Conservation (phyloP, 2,888 invertebrate species). For the Nasonovia ribisnigri region DNA sequence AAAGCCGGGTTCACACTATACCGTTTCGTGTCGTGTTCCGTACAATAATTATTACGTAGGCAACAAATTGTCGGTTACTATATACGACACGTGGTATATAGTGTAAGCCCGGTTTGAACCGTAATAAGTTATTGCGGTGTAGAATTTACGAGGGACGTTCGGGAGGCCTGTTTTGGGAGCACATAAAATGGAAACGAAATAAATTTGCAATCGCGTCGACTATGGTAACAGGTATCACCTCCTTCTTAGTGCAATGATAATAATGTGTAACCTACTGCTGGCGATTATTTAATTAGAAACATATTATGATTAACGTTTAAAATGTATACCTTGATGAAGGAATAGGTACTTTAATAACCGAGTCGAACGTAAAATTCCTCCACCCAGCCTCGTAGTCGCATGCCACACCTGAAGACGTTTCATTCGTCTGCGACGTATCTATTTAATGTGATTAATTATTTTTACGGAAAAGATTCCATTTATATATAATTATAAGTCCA, state of each 20-base stretch:
- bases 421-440: neutral
- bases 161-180: neutral
- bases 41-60: neutral
- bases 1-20: neutral
- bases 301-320: neutral
- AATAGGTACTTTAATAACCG: neutral
- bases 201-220: neutral
- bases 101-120: neutral
- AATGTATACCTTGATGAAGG: neutral
- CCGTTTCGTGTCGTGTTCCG: neutral
- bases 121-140: neutral
- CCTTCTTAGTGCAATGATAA: neutral
- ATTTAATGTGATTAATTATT: neutral
- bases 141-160: neutral
- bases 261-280: neutral
- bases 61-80: neutral
- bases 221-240: neutral
- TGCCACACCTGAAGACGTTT: neutral
- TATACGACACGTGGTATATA: neutral
- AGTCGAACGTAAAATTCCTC: neutral
- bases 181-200: neutral
- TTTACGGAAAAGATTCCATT: neutral
- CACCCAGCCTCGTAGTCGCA: neutral
- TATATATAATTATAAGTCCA: neutral
- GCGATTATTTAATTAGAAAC: neutral